Conservation (phyloP, 2,113 vertebrate genomes). For the Lates calcarifer region DNA sequence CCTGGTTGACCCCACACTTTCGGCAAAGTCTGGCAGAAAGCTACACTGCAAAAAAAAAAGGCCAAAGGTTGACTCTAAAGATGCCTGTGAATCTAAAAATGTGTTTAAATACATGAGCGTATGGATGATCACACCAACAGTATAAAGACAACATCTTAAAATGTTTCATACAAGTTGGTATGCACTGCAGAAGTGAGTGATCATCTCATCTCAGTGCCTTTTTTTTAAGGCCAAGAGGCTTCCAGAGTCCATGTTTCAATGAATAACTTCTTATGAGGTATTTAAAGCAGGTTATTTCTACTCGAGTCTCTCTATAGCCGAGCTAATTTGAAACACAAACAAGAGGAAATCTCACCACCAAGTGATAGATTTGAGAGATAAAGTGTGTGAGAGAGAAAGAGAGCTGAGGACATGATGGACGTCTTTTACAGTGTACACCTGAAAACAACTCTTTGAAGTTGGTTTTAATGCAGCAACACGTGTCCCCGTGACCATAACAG, state of each 20-base stretch:
- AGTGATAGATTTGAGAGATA: slow-evolving; percentile 6
- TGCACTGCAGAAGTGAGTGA: neutral
- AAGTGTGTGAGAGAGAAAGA: too few relatives aligned
- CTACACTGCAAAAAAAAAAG: slow-evolving; percentile 29
- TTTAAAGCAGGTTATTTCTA: neutral
- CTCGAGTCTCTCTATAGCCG: neutral
- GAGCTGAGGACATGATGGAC: neutral
- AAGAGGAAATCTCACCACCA: slow-evolving; percentile 3
- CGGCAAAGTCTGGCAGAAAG: slow-evolving; percentile 5
- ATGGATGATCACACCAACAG: neutral
- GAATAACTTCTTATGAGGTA: neutral
- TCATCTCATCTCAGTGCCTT: neutral
- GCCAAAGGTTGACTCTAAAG: neutral
- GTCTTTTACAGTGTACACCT: slow-evolving; percentile 60
- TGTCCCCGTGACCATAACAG: slow-evolving; percentile 42
- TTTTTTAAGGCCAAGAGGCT: neutral
- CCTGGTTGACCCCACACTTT: slow-evolving; percentile 1
- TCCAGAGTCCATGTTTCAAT: neutral
- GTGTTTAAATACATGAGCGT: neutral
- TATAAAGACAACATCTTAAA: neutral
- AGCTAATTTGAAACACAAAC: neutral
- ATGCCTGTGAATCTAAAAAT: neutral
- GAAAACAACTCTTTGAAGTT: slow-evolving; percentile 57
- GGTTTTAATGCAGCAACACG: slow-evolving; percentile 46
- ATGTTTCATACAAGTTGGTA: neutral